Percentiles rank a stretch among this genome's conserved stretches.
Conservation (phyloP, 2,888 invertebrate genomes). For the Lasiommata megera region DNA sequence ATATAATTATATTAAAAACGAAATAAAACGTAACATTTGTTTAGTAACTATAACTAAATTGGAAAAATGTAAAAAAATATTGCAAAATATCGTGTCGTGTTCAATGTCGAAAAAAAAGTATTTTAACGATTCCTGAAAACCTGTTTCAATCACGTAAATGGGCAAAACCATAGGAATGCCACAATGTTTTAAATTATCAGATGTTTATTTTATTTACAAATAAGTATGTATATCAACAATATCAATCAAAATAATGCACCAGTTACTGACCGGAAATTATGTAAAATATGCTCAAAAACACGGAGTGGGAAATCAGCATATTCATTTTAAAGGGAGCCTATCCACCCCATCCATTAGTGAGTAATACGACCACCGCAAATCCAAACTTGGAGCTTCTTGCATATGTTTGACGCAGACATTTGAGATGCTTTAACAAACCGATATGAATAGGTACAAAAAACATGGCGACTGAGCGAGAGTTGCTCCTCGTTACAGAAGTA, state of each 20-base stretch:
- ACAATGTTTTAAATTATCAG: constrained; percentile 20
- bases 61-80: no score
- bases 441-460: constrained; percentile 46
- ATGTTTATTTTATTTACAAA: constrained; percentile 21
- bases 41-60: no score
- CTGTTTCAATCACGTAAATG: constrained; percentile 22
- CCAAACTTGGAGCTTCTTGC: constrained; percentile 58
- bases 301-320: constrained; percentile 70
- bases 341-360: constrained; percentile 73
- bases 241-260: constrained; percentile 60
- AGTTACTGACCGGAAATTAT: constrained; percentile 72
- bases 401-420: constrained; percentile 53
- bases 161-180: constrained; percentile 10
- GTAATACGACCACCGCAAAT: constrained; percentile 62
- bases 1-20: no score
- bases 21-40: no score
- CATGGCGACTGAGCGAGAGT: neutral
- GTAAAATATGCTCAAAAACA: constrained; percentile 71
- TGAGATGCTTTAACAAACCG: constrained; percentile 46
- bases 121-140: constrained; percentile 5
- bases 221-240: constrained; percentile 23
- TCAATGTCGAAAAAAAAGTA: neutral
- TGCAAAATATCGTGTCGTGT: neutral
- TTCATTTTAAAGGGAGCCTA: constrained; percentile 63
- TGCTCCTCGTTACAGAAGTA: no score